A percentile compares a stretch with the other conserved stretches of the same genome.
Conservation (phyloP, 2,888 invertebrate species). For the Ceramica pisi region DNA sequence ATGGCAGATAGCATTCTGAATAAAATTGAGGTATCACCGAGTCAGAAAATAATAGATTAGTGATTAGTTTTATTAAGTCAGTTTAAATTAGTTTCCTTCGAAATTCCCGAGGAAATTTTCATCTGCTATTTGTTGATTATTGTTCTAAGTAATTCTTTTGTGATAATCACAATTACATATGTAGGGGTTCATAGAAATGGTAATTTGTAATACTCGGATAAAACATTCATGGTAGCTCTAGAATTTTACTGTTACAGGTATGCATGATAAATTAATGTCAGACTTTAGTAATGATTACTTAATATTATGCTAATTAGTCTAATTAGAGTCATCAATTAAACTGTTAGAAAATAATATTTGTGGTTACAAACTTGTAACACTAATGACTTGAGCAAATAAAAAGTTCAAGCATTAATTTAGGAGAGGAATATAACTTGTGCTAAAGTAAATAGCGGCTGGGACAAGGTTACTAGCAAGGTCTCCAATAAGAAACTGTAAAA, state of each 20-base stretch:
- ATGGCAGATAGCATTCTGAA: not conserved
- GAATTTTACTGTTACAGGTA: not conserved
- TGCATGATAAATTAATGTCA: not conserved
- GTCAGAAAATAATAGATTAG: not conserved
- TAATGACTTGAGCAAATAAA: constrained; percentile 32
- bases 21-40: too few relatives aligned
- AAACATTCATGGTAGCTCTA: not conserved
- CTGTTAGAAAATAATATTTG: constrained; percentile 10
- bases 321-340: not conserved
- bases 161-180: not conserved
- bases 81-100: not conserved
- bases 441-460: constrained; percentile 45
- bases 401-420: constrained; percentile 22
- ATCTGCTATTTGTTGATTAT: constrained; percentile 1
- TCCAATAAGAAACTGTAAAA: constrained; percentile 54
- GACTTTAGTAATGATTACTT: not conserved
- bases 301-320: not conserved
- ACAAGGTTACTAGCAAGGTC: constrained; percentile 62
- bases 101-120: not conserved
- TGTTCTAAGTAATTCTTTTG: not conserved
- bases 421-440: constrained; percentile 27
- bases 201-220: not conserved
- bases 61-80: not conserved
- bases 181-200: not conserved
- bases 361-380: constrained; percentile 21